phyloP scores from a whole-genome alignment of 2,888 invertebrate genomes.

The Dinocampus coccinellae region DNA sequence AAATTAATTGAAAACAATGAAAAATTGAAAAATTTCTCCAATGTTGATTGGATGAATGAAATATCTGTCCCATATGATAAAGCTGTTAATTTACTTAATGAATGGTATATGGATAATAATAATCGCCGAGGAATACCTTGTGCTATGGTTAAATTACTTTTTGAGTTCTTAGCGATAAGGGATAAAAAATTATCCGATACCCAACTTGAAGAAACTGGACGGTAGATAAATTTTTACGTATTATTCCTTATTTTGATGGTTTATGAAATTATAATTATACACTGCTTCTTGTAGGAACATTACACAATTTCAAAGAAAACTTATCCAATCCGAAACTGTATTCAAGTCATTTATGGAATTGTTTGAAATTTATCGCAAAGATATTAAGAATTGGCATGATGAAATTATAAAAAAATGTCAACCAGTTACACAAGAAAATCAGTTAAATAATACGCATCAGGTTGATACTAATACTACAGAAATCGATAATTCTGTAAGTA shows the following conservation, averaged over 20 bases:
- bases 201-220: constrained; percentile 41
- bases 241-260: neutral
- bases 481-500: neutral
- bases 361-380: constrained; percentile 26
- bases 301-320: constrained; percentile 42
- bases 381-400: constrained; percentile 11
- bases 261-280: neutral
- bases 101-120: constrained; percentile 68
- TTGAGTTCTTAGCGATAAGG: constrained; percentile 72
- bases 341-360: constrained; percentile 48
- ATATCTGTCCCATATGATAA: constrained; percentile 62
- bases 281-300: constrained; percentile 43
- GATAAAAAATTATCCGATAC: constrained; percentile 70
- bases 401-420: neutral
- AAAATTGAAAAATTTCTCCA: constrained; percentile 39
- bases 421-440: neutral
- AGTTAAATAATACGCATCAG: neutral
- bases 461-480: neutral
- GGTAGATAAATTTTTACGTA: constrained; percentile 33
- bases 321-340: constrained; percentile 47
- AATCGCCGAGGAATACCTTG: constrained; percentile 68
- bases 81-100: constrained; percentile 69
- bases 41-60: constrained; percentile 19
- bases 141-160: constrained; percentile 73
- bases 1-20: constrained; percentile 37